A percentile compares a stretch with the other conserved stretches of the same genome.
Evolutionary conservation across 2,888 invertebrate genomes (phyloP).

Genomic region (Eubasilissa splendida): DNA sequence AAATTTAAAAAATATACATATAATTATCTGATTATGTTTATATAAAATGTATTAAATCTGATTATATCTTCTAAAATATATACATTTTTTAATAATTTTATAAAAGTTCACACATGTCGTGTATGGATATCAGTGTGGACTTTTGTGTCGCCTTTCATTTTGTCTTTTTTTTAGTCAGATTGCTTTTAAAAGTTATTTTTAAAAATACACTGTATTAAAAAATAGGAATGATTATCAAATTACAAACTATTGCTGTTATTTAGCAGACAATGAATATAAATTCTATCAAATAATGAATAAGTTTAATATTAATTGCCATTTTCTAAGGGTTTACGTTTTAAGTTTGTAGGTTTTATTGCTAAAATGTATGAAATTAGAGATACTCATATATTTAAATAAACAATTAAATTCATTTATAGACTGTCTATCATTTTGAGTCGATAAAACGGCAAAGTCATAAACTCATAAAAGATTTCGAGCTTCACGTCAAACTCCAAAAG

Average conservation of each 20-base stretch:
- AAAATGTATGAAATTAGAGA: slow-evolving; percentile 36
- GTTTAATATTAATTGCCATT: slow-evolving; percentile 28
- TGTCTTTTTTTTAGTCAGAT: slow-evolving; percentile 22
- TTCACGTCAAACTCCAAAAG: no score
- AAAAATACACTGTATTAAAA: background rate
- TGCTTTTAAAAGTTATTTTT: slow-evolving; percentile 30
- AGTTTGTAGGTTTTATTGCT: slow-evolving; percentile 22
- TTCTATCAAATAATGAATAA: slow-evolving; percentile 13
- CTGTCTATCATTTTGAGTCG: background rate
- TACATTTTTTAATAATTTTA: slow-evolving; percentile 43
- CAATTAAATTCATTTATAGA: slow-evolving; percentile 23
- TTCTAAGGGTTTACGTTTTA: slow-evolving; percentile 21
- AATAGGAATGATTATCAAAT: slow-evolving; percentile 19
- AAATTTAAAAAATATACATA: no score
- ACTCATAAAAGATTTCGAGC: no score
- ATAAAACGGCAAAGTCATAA: no score
- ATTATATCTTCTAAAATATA: no score
- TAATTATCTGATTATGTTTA: no score
- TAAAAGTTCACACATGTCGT: slow-evolving; percentile 35
- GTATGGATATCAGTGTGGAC: slow-evolving; percentile 8
- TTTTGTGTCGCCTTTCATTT: slow-evolving; percentile 31
- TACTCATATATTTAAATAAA: slow-evolving; percentile 46
- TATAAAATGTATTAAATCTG: no score
- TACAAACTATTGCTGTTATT: slow-evolving; percentile 9
- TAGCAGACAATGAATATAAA: slow-evolving; percentile 16